Percentiles rank a stretch among this genome's conserved stretches.
Evolutionary conservation across 2,113 vertebrate species (phyloP).

Genomic region (Archocentrus centrarchus): DNA sequence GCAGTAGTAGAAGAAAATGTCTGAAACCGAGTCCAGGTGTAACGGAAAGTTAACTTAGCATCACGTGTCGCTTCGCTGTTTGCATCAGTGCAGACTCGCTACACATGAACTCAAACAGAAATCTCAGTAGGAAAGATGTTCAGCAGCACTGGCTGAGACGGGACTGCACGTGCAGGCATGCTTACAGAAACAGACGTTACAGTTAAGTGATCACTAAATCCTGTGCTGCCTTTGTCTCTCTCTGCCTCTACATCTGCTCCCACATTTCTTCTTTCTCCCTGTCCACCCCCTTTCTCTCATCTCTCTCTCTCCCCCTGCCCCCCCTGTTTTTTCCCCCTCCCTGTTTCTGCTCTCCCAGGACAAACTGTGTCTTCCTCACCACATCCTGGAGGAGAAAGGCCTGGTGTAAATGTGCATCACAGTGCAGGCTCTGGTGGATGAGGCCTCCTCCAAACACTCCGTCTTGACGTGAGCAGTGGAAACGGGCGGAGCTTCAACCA

Average conservation of each 20-base stretch:
- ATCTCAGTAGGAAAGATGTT: background rate
- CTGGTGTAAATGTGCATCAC: conserved; percentile 91
- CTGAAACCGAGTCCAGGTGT: background rate
- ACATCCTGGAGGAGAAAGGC: conserved; percentile 97
- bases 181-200: background rate
- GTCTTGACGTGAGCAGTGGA: conserved; percentile 82
- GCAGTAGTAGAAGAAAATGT: too few species aligned
- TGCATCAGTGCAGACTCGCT: background rate
- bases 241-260: conserved; percentile 16
- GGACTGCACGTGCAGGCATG: background rate
- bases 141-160: background rate
- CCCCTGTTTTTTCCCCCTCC: background rate
- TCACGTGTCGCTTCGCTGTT: background rate
- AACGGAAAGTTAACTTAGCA: background rate
- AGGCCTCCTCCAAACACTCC: conserved; percentile 79
- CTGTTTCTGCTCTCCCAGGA: conserved; percentile 82
- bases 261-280: background rate
- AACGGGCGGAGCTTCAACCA: background rate
- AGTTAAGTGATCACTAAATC: conserved; percentile 26
- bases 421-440: conserved; percentile 91
- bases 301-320: background rate
- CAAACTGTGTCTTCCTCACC: conserved; percentile 96
- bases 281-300: background rate
- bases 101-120: background rate
- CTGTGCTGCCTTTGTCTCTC: conserved; percentile 2